Conservation (phyloP, 2,113 vertebrate species). For the Grus americana region DNA sequence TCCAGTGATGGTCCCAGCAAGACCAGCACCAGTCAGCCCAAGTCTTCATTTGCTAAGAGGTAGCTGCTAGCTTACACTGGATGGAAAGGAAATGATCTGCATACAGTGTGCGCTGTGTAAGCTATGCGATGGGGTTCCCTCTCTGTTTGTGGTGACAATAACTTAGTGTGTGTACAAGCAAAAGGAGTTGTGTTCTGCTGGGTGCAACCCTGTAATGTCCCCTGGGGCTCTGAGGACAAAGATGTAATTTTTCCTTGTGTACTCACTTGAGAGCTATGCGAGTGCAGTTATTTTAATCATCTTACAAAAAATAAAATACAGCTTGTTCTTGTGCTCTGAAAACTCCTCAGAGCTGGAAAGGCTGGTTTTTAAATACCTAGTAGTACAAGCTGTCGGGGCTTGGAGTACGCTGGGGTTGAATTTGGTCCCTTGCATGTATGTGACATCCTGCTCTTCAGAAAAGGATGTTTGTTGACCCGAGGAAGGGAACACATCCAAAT, state of each 20-base stretch:
- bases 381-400: not conserved
- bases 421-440: not conserved
- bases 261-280: not conserved
- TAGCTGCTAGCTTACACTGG: not conserved
- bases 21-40: not conserved
- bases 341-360: constrained; percentile 15
- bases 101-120: not conserved
- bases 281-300: constrained; percentile 29
- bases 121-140: not conserved
- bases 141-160: not conserved
- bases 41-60: not conserved
- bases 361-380: not conserved
- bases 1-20: not conserved
- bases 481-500: not conserved
- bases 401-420: not conserved
- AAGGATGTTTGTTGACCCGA: not conserved
- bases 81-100: not conserved
- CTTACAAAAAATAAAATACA: not conserved
- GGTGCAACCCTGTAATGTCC: not conserved
- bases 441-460: not conserved
- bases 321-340: constrained; percentile 10
- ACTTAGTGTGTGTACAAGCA: constrained; percentile 13
- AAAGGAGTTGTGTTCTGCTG: not conserved
- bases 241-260: constrained; percentile 5
- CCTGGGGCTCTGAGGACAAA: constrained; percentile 12